Base-by-base conservation (phyloP, 2,113 vertebrate species). In the Indri indri region DNA sequence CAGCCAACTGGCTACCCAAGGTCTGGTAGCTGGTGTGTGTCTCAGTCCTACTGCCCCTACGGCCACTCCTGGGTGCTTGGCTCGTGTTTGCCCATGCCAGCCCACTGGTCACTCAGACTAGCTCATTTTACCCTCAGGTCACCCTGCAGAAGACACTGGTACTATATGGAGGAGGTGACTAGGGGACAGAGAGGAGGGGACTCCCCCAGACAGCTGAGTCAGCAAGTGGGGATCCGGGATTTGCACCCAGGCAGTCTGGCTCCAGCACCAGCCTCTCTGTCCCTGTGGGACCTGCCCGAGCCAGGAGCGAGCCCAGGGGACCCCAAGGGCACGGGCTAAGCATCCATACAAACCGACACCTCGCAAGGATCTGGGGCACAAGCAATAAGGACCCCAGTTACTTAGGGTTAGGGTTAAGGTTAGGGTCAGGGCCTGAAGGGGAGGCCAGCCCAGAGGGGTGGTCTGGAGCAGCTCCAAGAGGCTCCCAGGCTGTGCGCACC, bases 1-100 rank as follows among this genome's bases (percentile, higher is more conserved):
- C 0, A 14, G n/a, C 18, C 3, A 0, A 18, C 27, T 3, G 66
- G 34, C 66, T 37, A 11, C 0, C 6, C 0, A 4, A 5, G 66
- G 66, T 7, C 54, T 54, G 0, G 12, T 22, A 40, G 42, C 68
- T 74, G 68, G 5, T 9, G 42, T 34, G 34, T 25, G 52, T 23
- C 54, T 57, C 2, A 13, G 50, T 25, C 22, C 50, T 37, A 2
- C 37, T 42, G 50, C 20, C 32, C 5, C 18, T 20, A 5, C 17
- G 30, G 52, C 8, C 0, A 0, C 9, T 42, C n/a, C 54, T 7
- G 25, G 59, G 6, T 5, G 0, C 59, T 2, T 4, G 6, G 57
- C 57, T 47, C 0, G 0, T 8, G 16, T 16, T 42, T 73, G 37
- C 23, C 70, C 11, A 22, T 13, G 37, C 22, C 23, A 42, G 37